Evolutionary conservation across 2,888 invertebrate genomes (phyloP), one percentile per base, ranked within the genome.

Genomic region (Epiblema foenella): DNA sequence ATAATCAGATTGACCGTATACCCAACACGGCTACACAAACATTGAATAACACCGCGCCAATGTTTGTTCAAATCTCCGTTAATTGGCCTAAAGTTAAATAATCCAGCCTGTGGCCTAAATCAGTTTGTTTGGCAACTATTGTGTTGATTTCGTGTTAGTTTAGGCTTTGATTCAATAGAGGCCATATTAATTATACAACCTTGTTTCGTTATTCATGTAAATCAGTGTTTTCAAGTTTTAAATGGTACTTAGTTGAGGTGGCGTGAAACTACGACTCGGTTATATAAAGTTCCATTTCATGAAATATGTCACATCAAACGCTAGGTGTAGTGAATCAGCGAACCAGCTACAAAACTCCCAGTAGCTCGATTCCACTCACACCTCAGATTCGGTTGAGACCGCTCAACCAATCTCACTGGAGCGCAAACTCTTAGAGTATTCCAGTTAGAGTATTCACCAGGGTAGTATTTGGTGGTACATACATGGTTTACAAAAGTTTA

Each of bases 51-150:
- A 54, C 20, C 24, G 15, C 20, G 52, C 12, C 24, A 15, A 20
- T 54, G 52, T 20, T 46, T 46, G 46, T n/a, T 46, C 46, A 46
- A 46, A 46, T n/a, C n/a, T 46, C 15, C n/a, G 46, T 46, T 46
- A 67, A 67, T 67, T 67, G 49, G 67, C 46, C 58, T 37, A 37
- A 67, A 67, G 58, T n/a, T 57, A 67, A 67, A 67, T 67, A 67
- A 67, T 67, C 57, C n/a, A 58, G 58, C 46, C 46, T n/a, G 33
- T 49, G 33, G 57, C 49, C 66, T 67, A 49, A 67, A 67, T 58
- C 49, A 65, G 65, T 57, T 54, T 66, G 56, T 66, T 67, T n/a
- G 57, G 58, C 49, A 67, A 58, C 67, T 67, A 58, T 66, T 63
- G 63, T 66, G 66, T 66, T 66, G 66, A 66, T 66, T 66, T 46